Percentiles rank a stretch among this genome's conserved stretches.
These are phyloP conservation scores for Lycia hirtaria DNA, from an alignment of 2,888 invertebrate genomes.

Conservation along the genomic window DNA sequence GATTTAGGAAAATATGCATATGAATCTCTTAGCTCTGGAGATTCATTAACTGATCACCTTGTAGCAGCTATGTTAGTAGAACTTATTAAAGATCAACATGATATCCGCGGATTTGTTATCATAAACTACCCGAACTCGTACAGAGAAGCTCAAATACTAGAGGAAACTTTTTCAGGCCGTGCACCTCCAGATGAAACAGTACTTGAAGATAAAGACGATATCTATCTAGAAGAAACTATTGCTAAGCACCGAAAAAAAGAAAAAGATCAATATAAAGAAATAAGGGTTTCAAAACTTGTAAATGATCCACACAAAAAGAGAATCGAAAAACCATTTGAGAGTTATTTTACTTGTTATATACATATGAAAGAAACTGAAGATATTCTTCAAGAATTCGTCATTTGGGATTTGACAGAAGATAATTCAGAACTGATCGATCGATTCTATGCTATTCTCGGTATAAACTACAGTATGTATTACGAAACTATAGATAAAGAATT, in stretches of 20 bases:
- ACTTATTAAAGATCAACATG: conserved; percentile 80
- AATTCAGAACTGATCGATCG: conserved; percentile 82
- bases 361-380: conserved; percentile 73
- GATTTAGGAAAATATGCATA: conserved; percentile 84
- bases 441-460: conserved; percentile 85
- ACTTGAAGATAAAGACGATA: conserved; percentile 68
- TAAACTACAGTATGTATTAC: conserved; percentile 86
- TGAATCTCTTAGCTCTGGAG: conserved; percentile 82
- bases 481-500: conserved; percentile 82
- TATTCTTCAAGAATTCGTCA: conserved; percentile 69
- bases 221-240: conserved; percentile 73
- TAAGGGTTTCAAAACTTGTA: conserved; percentile 80
- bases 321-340: conserved; percentile 69
- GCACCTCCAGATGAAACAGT: conserved; percentile 72
- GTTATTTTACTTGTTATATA: conserved; percentile 86
- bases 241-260: conserved; percentile 67
- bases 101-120: conserved; percentile 86
- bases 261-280: conserved; percentile 64
- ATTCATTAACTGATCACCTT: conserved; percentile 82
- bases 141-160: conserved; percentile 85
- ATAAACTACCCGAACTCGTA: conserved; percentile 87
- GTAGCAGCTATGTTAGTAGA: conserved; percentile 86
- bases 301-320: conserved; percentile 77
- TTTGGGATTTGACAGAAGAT: conserved; percentile 72
- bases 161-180: conserved; percentile 84